Evolutionary conservation across 2,113 vertebrate species (phyloP).

Genomic region (Carlito syrichta): DNA sequence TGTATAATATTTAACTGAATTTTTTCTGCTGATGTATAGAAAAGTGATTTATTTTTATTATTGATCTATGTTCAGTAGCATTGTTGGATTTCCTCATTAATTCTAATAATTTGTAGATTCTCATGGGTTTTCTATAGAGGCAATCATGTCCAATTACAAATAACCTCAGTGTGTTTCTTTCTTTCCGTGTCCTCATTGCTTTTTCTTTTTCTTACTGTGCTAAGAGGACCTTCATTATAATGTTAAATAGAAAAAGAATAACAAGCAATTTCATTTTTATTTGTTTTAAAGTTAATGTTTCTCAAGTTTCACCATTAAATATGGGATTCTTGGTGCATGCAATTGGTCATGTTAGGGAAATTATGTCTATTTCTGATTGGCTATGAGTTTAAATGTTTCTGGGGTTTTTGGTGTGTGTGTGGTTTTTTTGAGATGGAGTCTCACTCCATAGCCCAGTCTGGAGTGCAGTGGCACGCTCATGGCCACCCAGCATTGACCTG

Average conservation of each 20-base stretch:
- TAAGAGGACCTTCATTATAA: neutral
- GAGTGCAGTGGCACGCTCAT: too few relatives aligned
- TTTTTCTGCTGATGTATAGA: neutral
- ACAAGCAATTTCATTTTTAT: slow-evolving; percentile 3
- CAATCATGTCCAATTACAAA: neutral
- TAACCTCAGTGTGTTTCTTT: neutral
- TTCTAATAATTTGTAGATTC: neutral
- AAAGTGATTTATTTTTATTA: neutral
- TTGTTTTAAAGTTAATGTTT: neutral
- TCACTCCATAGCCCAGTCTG: too few relatives aligned
- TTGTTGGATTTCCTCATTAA: neutral
- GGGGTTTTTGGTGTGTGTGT: too few relatives aligned
- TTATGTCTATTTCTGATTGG: neutral
- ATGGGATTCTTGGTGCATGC: neutral
- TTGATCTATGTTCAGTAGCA: neutral
- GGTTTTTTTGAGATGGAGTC: too few relatives aligned
- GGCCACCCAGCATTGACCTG: too few relatives aligned
- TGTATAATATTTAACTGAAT: neutral
- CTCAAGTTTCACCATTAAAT: neutral
- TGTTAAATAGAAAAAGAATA: neutral
- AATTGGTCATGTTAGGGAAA: neutral
- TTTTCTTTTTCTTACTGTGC: neutral
- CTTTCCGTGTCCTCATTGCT: neutral
- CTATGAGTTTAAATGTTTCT: neutral
- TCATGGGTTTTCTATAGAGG: neutral